phyloP scores from a whole-genome alignment of 2,888 invertebrate species.

The Elaeidobius kamerunicus region DNA sequence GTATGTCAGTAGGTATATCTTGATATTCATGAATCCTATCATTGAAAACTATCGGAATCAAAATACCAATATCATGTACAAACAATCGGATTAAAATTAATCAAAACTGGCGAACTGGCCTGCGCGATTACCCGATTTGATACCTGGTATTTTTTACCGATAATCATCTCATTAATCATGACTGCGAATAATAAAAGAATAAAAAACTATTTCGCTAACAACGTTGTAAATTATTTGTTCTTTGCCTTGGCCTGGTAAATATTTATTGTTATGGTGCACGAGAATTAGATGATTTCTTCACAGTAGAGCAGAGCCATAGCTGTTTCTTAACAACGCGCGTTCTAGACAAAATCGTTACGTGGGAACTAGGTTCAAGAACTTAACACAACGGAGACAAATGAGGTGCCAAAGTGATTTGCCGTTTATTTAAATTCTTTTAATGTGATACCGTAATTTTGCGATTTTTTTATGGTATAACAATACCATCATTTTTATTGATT shows the following conservation, averaged over 20 bases:
- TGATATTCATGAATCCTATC: too few relatives aligned
- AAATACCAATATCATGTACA: too few relatives aligned
- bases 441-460: conserved; percentile 28
- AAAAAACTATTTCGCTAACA: neutral
- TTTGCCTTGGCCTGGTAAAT: neutral
- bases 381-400: conserved; percentile 29
- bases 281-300: neutral
- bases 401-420: conserved; percentile 30
- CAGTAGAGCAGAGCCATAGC: conserved; percentile 16
- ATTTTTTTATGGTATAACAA: too few relatives aligned
- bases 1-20: too few relatives aligned
- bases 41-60: too few relatives aligned
- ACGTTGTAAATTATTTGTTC: neutral
- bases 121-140: neutral
- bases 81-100: too few relatives aligned
- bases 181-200: neutral
- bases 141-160: neutral
- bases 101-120: neutral
- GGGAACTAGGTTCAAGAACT: conserved; percentile 32
- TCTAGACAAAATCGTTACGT: conserved; percentile 32
- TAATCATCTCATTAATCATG: too few relatives aligned
- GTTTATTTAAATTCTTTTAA: conserved; percentile 28
- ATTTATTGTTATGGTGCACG: neutral
- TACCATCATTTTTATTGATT: too few relatives aligned
- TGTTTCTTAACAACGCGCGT: conserved; percentile 13